Conservation (phyloP, 2,888 invertebrate genomes). For the Ariolimax columbianus region DNA sequence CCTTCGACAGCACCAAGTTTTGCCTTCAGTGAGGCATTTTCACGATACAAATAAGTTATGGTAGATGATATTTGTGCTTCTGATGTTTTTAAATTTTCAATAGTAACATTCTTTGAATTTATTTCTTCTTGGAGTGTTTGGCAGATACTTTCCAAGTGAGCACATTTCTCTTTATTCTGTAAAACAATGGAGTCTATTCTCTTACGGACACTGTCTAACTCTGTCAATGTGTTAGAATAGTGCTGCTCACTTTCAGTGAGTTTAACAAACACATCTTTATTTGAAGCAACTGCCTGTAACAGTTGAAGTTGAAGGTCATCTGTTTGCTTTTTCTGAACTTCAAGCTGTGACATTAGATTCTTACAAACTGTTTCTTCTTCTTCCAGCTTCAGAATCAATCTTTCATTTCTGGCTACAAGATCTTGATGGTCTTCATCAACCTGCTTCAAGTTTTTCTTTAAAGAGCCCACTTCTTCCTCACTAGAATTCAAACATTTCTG, state of each 20-base stretch:
- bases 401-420: slow-evolving; percentile 1
- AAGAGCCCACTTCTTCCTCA: background rate
- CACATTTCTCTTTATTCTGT: background rate
- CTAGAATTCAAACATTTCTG: slow-evolving; percentile 27
- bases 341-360: slow-evolving; percentile 11
- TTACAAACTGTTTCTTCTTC: slow-evolving; percentile 14
- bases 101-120: background rate
- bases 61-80: slow-evolving; percentile 5
- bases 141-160: background rate
- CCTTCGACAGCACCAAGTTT: slow-evolving; percentile 30
- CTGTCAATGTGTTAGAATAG: background rate
- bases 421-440: slow-evolving; percentile 19
- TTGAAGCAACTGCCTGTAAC: slow-evolving; percentile 41
- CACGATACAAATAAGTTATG: background rate
- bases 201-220: background rate
- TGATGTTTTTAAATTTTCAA: background rate
- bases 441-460: slow-evolving; percentile 28
- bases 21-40: slow-evolving; percentile 26
- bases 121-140: background rate
- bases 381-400: slow-evolving; percentile 21
- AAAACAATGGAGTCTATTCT: background rate
- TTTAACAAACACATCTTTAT: slow-evolving; percentile 48
- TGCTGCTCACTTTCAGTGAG: slow-evolving; percentile 45
- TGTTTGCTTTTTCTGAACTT: slow-evolving; percentile 16
- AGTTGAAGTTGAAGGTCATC: slow-evolving; percentile 31